Percentiles rank a stretch among this genome's conserved stretches.
Conservation (phyloP, 2,113 vertebrate species). For the Dicaeum eximium region DNA sequence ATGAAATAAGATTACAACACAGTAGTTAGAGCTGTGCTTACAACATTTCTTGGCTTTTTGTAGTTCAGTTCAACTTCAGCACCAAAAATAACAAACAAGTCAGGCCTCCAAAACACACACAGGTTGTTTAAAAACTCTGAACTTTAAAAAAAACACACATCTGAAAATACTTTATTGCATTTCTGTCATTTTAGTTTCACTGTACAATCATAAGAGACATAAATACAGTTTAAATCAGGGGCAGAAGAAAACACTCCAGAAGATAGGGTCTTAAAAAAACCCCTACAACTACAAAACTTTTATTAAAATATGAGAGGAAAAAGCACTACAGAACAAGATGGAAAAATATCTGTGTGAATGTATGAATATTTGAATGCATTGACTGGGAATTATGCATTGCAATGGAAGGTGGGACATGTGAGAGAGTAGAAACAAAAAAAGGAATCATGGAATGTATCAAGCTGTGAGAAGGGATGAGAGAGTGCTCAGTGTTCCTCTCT, state of each 20-base stretch:
- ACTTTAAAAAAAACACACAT: background rate
- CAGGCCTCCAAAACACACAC: background rate
- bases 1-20: slow-evolving; percentile 19
- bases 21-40: background rate
- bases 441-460: rapidly evolving
- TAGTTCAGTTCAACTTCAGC: background rate
- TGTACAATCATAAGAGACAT: background rate
- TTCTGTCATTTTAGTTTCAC: background rate
- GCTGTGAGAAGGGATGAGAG: background rate
- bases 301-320: background rate
- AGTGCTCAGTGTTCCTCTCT: background rate
- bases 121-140: background rate
- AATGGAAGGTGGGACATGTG: background rate
- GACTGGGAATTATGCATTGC: background rate
- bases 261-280: background rate
- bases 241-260: background rate
- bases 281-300: background rate
- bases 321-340: background rate
- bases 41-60: slow-evolving; percentile 24
- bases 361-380: background rate
- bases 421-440: background rate
- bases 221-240: background rate
- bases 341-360: background rate
- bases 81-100: slow-evolving; percentile 39
- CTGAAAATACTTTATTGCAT: background rate